These are phyloP conservation scores for Solenodon paradoxus DNA, from an alignment of 2,113 vertebrate species.

Conservation along the genomic window DNA sequence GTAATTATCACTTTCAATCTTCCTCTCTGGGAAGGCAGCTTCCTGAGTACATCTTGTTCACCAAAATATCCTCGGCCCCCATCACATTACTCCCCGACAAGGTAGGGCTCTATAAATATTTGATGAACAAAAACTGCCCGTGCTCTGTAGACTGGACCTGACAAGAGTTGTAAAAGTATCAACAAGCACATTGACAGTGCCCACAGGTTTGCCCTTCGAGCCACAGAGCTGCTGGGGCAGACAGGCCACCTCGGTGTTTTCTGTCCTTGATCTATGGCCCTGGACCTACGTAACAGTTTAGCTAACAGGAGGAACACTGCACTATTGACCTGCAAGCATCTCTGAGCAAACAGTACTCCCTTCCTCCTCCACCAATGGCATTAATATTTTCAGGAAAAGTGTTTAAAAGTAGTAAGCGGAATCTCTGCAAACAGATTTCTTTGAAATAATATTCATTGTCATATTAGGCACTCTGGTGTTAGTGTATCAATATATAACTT, in stretches of 20 bases:
- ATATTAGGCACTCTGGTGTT: not conserved
- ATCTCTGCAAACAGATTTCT: not conserved
- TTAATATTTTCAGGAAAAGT: not conserved
- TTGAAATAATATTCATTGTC: not conserved
- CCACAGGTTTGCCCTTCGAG: not conserved
- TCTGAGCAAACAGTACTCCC: conserved; percentile 71
- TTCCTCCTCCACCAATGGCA: conserved; percentile 35
- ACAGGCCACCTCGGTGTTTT: conserved; percentile 31
- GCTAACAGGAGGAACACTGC: conserved; percentile 69
- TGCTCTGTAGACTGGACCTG: not conserved
- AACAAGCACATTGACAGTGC: not conserved
- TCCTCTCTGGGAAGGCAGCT: not conserved
- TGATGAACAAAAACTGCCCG: not conserved
- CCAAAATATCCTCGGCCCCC: not conserved
- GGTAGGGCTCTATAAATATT: not conserved
- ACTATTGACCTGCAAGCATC: conserved; percentile 37
- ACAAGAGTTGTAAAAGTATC: conserved; percentile 7
- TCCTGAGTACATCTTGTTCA: not conserved
- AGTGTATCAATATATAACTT: not conserved
- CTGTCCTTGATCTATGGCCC: conserved; percentile 59
- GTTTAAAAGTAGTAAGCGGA: not conserved
- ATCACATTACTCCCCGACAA: not conserved
- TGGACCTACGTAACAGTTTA: not conserved
- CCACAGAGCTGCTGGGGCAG: not conserved
- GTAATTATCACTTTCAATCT: not conserved